Evolutionary conservation across 2,113 vertebrate genomes (phyloP), one percentile per base, ranked within the genome.

Genomic region (Perognathus longimembris): DNA sequence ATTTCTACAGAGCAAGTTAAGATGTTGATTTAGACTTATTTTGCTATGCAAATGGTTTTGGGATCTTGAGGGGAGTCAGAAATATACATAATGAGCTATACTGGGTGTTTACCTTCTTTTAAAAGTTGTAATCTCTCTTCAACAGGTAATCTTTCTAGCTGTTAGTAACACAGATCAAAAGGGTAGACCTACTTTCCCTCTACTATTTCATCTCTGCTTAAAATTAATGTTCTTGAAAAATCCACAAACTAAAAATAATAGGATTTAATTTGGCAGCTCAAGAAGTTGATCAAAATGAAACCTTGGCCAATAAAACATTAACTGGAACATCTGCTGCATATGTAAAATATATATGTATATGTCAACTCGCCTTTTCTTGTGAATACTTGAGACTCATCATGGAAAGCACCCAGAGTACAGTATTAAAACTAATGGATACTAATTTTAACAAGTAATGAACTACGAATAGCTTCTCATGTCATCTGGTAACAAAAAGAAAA

Each of bases 201-300:
- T 86, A 20, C 9, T 86, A 64, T 91, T 89, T 87, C 22, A 92
- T 6, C 57, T 26, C 30, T 61, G 17, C 32, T 92, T 89, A 81
- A 76, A 74, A 90, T 34, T 32, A 93, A 82, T 87, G 24, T 67
- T 89, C 76, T 91, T 70, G 64, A n/a, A 79, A 89, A 84, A 24
- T 32, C 36, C 9, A 83, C 30, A 80, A 82, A 82, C 40, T 30
- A 54, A 30, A 73, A 89, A 88, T 78, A n/a, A 38, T 78, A 78
- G 6, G n/a, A 36, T 22, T 7, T 45, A 88, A 59, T 90, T 38
- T 82, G 42, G 78, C 7, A 94, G n/a, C 45, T 15, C 88, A 80
- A 93, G 50, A 88, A 88, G 71, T 85, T 7, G 36, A 90, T 88
- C 40, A 88, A 81, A 88, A 69, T 38, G 45, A 59, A 77, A 85